These are phyloP conservation scores for Notodonta dromedarius DNA, from an alignment of 2,888 invertebrate genomes.

Conservation along the genomic window DNA sequence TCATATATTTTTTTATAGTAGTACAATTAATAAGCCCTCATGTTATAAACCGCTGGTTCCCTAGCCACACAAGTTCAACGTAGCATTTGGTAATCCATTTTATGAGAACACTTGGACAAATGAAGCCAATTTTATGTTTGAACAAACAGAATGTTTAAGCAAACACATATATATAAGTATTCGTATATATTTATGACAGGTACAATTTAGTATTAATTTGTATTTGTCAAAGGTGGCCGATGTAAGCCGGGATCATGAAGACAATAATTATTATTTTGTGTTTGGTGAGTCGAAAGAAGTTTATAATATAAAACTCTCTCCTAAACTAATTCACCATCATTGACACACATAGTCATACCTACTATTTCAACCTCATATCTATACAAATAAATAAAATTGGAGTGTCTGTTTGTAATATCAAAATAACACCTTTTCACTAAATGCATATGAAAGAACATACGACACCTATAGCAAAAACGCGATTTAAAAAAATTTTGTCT, in stretches of 20 bases:
- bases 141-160: background rate
- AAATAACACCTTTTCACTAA: too few species aligned
- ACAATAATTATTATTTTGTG: background rate
- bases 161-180: background rate
- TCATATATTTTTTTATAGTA: too few species aligned
- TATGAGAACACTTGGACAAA: constrained; percentile 2
- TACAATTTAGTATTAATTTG: background rate
- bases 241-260: background rate
- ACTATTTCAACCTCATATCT: too few species aligned
- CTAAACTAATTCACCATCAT: too few species aligned
- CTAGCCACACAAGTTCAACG: background rate
- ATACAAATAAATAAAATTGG: too few species aligned
- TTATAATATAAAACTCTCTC: too few species aligned
- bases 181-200: background rate
- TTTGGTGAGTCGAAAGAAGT: background rate
- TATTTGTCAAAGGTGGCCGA: background rate
- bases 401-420: too few species aligned
- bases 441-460: too few species aligned
- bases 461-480: too few species aligned
- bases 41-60: background rate
- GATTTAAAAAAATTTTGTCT: too few species aligned
- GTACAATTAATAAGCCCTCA: too few species aligned
- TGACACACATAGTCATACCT: too few species aligned
- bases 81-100: background rate
- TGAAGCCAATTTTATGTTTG: constrained; percentile 3